A percentile compares a stretch with the other conserved stretches of the same genome.
Evolutionary conservation across 2,888 invertebrate genomes (phyloP).

Genomic region (Aquatica leii): DNA sequence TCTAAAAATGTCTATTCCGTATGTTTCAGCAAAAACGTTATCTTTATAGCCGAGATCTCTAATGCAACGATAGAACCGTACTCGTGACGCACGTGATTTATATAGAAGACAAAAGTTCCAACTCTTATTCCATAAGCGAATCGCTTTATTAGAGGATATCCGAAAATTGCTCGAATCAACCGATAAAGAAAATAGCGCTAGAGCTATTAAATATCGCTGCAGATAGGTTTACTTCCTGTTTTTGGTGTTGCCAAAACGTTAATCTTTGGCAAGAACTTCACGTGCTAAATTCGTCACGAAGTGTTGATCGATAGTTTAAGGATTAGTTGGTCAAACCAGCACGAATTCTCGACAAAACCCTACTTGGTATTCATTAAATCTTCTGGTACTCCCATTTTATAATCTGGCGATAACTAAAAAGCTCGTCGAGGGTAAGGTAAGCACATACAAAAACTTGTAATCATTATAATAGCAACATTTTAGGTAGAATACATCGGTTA

Average conservation of each 20-base stretch:
- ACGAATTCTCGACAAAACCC: slow-evolving; percentile 27
- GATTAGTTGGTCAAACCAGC: slow-evolving; percentile 38
- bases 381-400: slow-evolving; percentile 20
- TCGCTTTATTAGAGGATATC: slow-evolving; percentile 47
- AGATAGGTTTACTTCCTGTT: slow-evolving; percentile 41
- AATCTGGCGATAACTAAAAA: slow-evolving; percentile 8
- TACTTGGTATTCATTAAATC: slow-evolving; percentile 30
- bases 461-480: too few relatives aligned
- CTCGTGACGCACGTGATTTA: slow-evolving; percentile 45
- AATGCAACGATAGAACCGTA: slow-evolving; percentile 16
- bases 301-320: slow-evolving; percentile 43
- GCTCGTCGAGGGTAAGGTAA: too few relatives aligned
- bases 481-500: too few relatives aligned
- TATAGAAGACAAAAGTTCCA: slow-evolving; percentile 44
- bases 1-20: not conserved
- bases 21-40: slow-evolving; percentile 27
- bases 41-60: slow-evolving; percentile 24
- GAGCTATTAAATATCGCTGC: slow-evolving; percentile 43
- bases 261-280: slow-evolving; percentile 40
- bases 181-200: slow-evolving; percentile 44
- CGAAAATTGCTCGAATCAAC: slow-evolving; percentile 43
- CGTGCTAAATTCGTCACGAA: slow-evolving; percentile 30
- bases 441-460: too few relatives aligned
- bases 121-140: slow-evolving; percentile 42
- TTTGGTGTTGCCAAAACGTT: slow-evolving; percentile 40